Evolutionary conservation across 2,888 invertebrate genomes (phyloP), one percentile per base, ranked within the genome.

Genomic region (Ligdia adustata): DNA sequence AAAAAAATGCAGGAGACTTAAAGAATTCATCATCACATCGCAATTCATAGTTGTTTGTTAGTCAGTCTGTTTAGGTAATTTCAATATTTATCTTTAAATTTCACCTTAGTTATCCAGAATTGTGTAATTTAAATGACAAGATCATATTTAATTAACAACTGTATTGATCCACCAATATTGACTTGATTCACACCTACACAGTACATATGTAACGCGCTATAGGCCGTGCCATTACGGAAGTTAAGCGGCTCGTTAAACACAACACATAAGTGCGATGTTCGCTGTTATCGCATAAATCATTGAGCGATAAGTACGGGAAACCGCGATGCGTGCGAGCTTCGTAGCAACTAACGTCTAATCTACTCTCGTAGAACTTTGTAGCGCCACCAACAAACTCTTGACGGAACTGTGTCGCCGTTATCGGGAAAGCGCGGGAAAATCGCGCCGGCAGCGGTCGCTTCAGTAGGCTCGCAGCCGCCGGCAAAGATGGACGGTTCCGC

Each of bases 341-440:
- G 46, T 55, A 52, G 57, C 51, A 37, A 38, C 40, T 40, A 20
- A 9, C 20, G 7, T 4, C 9, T 40, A 40, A 33, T 40, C 46
- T 40, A n/a, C n/a, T n/a, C 24, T 50, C 44, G 50, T 45, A 50
- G 50, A 35, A 24, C 39, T 39, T 16, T 26, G 33, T 43, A 39
- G 52, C 41, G 31, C 20, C 37, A 43, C 22, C 37, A 29, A 57
- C n/a, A n/a, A n/a, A n/a, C 55, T 55, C 41, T 18, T 37, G 18
- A 24, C 24, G 9, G 6, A 28, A 33, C 48, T 41, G 76, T 74
- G 72, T 4, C 7, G 7, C 71, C 75, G 79, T 78, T 87, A 85
- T 86, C 85, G 87, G 86, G 75, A 88, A 90, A 89, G 81, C 87
- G 89, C 89, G 89, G 84, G 88, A 90, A 88, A 88, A 78, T 60